Evolutionary conservation across 2,888 invertebrate species (phyloP).

Genomic region (Saturnia japonica): DNA sequence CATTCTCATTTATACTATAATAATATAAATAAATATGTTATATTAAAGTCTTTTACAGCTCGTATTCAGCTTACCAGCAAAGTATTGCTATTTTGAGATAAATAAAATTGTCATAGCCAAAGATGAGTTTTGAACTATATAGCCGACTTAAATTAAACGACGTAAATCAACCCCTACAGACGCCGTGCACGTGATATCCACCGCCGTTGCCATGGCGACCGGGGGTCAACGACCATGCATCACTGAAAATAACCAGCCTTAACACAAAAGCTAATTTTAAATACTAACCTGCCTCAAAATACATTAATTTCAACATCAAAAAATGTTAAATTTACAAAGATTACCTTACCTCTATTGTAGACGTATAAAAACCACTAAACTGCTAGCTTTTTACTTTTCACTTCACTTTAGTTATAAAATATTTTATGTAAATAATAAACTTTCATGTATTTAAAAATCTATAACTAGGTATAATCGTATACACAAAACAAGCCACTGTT

Average conservation of each 20-base stretch:
- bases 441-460: conserved; percentile 12
- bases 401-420: background rate
- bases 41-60: background rate
- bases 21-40: background rate
- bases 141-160: conserved; percentile 17
- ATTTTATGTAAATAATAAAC: conserved; percentile 9
- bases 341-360: conserved; percentile 12
- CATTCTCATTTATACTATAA: background rate
- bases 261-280: conserved; percentile 12
- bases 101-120: background rate
- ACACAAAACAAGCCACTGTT: conserved; percentile 46
- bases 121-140: conserved; percentile 8
- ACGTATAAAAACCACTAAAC: background rate
- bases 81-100: background rate
- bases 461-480: conserved; percentile 40
- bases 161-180: conserved; percentile 46
- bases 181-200: conserved; percentile 60
- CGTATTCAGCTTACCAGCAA: background rate
- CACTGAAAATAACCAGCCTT: conserved; percentile 25
- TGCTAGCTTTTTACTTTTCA: background rate
- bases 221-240: conserved; percentile 68
- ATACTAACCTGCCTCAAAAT: background rate
- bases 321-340: background rate
- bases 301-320: background rate
- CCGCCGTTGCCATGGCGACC: conserved; percentile 65